Evolutionary conservation across 2,888 invertebrate species (phyloP), one percentile per base, ranked within the genome.

Genomic region (Tachina grossa): DNA sequence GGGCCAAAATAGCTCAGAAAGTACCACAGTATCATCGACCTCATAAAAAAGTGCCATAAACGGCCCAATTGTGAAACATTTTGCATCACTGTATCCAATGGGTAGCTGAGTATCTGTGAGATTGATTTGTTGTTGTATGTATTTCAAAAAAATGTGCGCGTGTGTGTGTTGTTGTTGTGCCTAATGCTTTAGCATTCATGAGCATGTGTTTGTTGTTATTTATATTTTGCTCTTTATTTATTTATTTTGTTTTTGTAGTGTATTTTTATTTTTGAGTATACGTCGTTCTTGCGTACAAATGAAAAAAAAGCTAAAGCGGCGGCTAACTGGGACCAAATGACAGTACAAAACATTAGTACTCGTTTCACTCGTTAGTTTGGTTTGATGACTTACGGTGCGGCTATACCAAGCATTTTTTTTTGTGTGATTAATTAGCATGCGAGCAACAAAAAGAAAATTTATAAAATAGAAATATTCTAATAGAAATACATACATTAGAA

Each of bases 341-440:
- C 68, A 83, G 63, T 75, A 76, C 79, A 59, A 79, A 72, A 66
- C 75, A 83, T 83, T 83, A 66, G 79, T 83, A 85, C 76, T 85
- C 66, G 85, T 72, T 85, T 85, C 85, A 85, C 85, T 85, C 85
- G 85, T 85, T 85, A 83, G 85, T 85, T 85, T 79, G 85, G 83
- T 85, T 83, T 83, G 85, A 85, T 85, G 79, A 83, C 83, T 85
- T 83, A 79, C 83, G 85, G 85, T 83, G 83, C 85, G 85, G 83
- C 63, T 68, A 76, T 83, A 31, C 31, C 31, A 83, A 72, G 72
- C 80, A 53, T 74, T 57, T 66, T 59, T 57, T 72, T 55, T 65
- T 72, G 49, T 11, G 72, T 31, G 31, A 6, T 6, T 31, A 31
- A 31, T 72, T 83, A 83, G 83, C 85, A 83, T 79, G 85, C 71